phyloP scores from a whole-genome alignment of 2,797 vertebrate genomes.

The Lepilemur ruficaudatus region DNA sequence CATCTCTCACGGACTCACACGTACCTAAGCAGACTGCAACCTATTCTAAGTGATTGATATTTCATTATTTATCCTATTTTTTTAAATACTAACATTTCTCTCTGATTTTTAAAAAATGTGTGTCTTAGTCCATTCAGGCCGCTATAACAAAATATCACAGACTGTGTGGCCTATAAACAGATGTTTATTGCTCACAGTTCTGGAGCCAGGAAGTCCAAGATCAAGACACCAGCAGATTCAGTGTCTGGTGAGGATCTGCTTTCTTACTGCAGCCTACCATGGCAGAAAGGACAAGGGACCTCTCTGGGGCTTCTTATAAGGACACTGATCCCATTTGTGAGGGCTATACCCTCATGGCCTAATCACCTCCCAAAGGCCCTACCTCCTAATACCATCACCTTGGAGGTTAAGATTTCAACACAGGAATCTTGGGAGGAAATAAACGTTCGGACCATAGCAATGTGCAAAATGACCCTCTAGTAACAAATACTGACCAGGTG shows the following conservation, averaged over 20 bases:
- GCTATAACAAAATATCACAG: not conserved
- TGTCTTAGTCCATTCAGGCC: not conserved
- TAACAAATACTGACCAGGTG: not conserved
- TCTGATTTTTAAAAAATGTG: not conserved
- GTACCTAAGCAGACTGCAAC: not conserved
- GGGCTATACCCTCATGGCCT: not conserved
- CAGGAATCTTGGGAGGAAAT: not conserved
- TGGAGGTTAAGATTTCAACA: not conserved
- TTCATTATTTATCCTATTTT: not conserved
- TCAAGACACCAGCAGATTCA: not conserved
- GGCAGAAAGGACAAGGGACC: not conserved
- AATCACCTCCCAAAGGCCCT: not conserved
- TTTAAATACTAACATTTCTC: not conserved
- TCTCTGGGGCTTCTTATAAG: not conserved
- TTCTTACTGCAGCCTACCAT: not conserved
- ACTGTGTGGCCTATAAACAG: not conserved
- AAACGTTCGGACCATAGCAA: not conserved
- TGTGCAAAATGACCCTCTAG: not conserved
- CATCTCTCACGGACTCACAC: not conserved
- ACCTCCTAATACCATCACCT: not conserved
- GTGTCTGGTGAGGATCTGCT: not conserved
- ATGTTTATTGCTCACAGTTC: not conserved
- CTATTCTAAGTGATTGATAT: not conserved
- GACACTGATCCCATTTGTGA: not conserved
- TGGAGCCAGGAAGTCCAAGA: not conserved